phyloP scores from a whole-genome alignment of 2,797 vertebrate genomes.

The Serranus cabrilla region DNA sequence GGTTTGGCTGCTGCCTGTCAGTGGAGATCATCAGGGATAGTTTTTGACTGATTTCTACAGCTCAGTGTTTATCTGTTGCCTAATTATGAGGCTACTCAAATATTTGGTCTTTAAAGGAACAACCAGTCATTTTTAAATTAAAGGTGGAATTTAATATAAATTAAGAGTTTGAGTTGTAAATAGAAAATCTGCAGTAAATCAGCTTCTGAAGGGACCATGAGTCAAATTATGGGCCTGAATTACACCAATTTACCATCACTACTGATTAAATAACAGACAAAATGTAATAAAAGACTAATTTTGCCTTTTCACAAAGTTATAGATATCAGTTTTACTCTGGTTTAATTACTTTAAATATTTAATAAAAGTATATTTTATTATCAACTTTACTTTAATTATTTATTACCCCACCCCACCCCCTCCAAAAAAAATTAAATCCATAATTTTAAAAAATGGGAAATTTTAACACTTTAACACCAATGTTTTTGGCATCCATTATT shows the following conservation, averaged over 20 bases:
- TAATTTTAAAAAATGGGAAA: too few relatives aligned
- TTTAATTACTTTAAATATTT: too few relatives aligned
- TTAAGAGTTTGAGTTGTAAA: not conserved
- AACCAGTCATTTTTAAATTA: not conserved
- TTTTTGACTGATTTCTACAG: not conserved
- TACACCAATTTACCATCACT: not conserved
- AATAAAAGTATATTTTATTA: too few relatives aligned
- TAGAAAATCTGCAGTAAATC: not conserved
- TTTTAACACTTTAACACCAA: too few relatives aligned
- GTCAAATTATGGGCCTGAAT: not conserved
- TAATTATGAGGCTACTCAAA: not conserved
- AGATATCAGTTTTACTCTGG: too few relatives aligned
- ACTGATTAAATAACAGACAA: not conserved
- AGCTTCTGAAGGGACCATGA: not conserved
- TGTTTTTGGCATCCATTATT: too few relatives aligned
- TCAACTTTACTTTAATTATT: too few relatives aligned
- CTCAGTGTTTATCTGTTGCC: not conserved
- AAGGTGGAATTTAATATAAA: not conserved
- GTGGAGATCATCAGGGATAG: constrained; percentile 1
- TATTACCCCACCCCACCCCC: too few relatives aligned
- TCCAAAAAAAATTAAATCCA: too few relatives aligned
- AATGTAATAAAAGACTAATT: too few relatives aligned
- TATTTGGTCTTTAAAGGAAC: not conserved
- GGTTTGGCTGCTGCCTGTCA: constrained; percentile 10
- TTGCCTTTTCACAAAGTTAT: too few relatives aligned